phyloP scores from a whole-genome alignment of 1,140 invertebrate genomes.

The Plodia interpunctella region DNA sequence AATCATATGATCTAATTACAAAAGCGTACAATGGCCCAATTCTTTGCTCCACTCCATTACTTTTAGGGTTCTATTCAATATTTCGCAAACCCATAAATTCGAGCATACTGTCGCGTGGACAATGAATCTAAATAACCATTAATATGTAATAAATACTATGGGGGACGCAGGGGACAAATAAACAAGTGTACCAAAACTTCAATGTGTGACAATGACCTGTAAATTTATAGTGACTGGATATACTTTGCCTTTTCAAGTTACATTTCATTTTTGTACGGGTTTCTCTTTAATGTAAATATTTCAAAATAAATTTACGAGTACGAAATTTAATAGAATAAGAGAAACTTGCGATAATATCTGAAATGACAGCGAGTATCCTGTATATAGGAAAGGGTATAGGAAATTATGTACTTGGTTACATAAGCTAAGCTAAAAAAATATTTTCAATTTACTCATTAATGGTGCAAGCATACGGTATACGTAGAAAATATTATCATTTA shows the following conservation, averaged over 20 bases:
- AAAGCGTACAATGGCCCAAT: constrained; percentile 33
- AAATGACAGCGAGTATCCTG: too few species aligned
- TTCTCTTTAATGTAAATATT: too few species aligned
- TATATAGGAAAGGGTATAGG: too few species aligned
- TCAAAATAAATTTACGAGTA: too few species aligned
- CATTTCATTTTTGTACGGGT: too few species aligned
- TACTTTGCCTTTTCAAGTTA: neutral
- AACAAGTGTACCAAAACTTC: constrained; percentile 62
- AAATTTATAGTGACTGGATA: constrained; percentile 39
- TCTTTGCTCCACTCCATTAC: constrained; percentile 54
- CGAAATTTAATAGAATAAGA: too few species aligned
- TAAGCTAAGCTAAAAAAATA: too few species aligned
- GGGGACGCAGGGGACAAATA: constrained; percentile 67
- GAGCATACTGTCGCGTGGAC: constrained; percentile 69
- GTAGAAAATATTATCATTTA: too few species aligned
- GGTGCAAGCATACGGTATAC: too few species aligned
- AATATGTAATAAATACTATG: constrained; percentile 76
- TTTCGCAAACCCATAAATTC: constrained; percentile 67
- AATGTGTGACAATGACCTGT: neutral
- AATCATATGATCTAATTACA: constrained; percentile 41
- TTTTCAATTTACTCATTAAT: too few species aligned
- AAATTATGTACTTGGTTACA: too few species aligned
- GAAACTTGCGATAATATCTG: too few species aligned
- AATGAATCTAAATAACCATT: constrained; percentile 77
- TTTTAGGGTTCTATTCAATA: constrained; percentile 55